These are phyloP conservation scores for Drosophila setifemur DNA, from an alignment of 1,140 invertebrate species.

Conservation along the genomic window DNA sequence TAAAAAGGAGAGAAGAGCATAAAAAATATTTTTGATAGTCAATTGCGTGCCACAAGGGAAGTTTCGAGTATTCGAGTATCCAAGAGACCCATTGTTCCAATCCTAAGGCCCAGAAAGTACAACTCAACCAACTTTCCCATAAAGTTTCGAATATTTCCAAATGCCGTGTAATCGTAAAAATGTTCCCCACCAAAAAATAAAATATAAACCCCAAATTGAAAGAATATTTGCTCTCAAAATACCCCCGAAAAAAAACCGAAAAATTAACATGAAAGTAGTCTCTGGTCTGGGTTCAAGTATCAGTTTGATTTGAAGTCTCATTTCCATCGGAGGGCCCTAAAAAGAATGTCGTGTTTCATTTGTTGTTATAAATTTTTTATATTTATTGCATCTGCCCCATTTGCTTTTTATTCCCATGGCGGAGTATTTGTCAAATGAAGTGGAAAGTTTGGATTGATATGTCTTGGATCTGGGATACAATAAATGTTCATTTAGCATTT, in stretches of 20 bases:
- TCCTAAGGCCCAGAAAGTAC: background rate
- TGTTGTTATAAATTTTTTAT: slow-evolving; percentile 22
- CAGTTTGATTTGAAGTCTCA: background rate
- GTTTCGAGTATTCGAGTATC: slow-evolving; percentile 46
- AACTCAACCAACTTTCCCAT: slow-evolving; percentile 35
- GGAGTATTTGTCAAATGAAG: slow-evolving; percentile 18
- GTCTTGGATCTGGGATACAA: background rate
- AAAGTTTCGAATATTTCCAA: slow-evolving; percentile 58
- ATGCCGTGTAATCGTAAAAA: slow-evolving; percentile 66
- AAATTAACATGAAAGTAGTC: slow-evolving; percentile 43
- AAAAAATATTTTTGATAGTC: slow-evolving; percentile 73
- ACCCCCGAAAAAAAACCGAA: slow-evolving; percentile 23
- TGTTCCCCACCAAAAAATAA: slow-evolving; percentile 23
- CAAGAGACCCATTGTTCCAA: slow-evolving; percentile 32
- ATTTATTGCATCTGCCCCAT: slow-evolving; percentile 49
- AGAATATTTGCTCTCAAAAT: slow-evolving; percentile 56
- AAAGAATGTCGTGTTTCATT: slow-evolving; percentile 21
- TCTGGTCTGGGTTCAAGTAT: background rate
- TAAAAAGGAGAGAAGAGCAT: slow-evolving; percentile 4
- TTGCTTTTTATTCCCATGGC: slow-evolving; percentile 37
- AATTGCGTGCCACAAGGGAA: slow-evolving; percentile 64
- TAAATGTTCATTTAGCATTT: too few relatives aligned
- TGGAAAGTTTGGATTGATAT: slow-evolving; percentile 5
- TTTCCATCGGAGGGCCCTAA: background rate
- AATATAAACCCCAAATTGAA: slow-evolving; percentile 53